Conservation (phyloP, 2,113 vertebrate genomes). For the Tyrannus savana region DNA sequence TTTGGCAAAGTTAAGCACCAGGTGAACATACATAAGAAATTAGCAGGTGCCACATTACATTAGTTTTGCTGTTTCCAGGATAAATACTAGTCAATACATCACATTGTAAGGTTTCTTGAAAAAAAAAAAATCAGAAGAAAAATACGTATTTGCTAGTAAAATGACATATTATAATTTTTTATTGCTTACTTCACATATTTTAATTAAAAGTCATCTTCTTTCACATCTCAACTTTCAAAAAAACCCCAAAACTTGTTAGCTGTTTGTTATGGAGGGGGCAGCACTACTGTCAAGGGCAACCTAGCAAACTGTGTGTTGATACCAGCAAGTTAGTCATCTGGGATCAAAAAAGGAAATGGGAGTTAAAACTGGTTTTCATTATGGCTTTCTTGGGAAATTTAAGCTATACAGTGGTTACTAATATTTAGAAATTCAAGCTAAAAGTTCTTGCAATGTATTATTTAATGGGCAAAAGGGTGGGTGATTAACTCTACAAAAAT, state of each 20-base stretch:
- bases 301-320: not conserved
- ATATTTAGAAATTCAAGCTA: not conserved
- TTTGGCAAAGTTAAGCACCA: slow-evolving; percentile 41
- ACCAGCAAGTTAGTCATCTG: not conserved
- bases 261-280: not conserved
- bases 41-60: slow-evolving; percentile 4
- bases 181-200: slow-evolving; percentile 27
- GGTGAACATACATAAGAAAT: not conserved
- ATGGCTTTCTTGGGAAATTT: slow-evolving; percentile 6
- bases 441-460: not conserved
- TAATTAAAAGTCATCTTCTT: not conserved
- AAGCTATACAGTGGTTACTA: not conserved
- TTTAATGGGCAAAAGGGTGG: slow-evolving; percentile 1
- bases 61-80: not conserved
- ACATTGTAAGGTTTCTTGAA: not conserved
- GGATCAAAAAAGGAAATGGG: not conserved
- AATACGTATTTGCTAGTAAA: not conserved
- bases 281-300: not conserved
- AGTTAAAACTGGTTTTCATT: not conserved
- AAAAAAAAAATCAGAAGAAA: not conserved
- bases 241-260: not conserved
- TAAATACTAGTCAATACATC: not conserved
- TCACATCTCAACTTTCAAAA: not conserved
- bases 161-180: not conserved
- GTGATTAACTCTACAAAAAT: not conserved